Evolutionary conservation across 2,113 vertebrate genomes (phyloP), one percentile per base, ranked within the genome.

Genomic region (Syngnathus floridae): DNA sequence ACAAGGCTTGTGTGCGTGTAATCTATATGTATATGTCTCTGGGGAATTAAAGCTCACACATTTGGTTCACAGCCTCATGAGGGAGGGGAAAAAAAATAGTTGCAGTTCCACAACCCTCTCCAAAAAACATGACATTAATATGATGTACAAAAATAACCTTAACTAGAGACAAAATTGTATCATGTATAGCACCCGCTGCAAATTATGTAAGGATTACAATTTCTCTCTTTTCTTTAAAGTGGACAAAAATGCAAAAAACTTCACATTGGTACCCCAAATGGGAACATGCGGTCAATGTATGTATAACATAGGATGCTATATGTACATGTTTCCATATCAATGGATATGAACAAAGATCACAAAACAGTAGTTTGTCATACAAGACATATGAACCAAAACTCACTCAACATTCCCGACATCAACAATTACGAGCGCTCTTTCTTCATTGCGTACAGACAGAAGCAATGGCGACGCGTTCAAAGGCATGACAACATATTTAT

Each of bases 221-320:
- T 56, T 35, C 5, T 56, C 12, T 49, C 4, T 51, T 3, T 35
- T 36, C 45, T 9, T 40, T n/a, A 21, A 19, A 58, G 43, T 31
- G 9, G 46, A 55, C 52, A 46, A 43, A 2, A 4, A 16, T 7
- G 26, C 26, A 35, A 1, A 61, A 14, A 46, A 68, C 65, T 73
- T 82, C 68, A 82, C 75, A 69, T 61, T 7, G 19, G 46, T 67
- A 75, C 70, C 55, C 67, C 56, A 13, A 79, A 77, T 82, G 60
- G 66, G 58, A 54, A 64, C 58, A 41, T 73, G 57, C 66, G 21
- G 65, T 74, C 63, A 64, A 68, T 78, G 74, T 84, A 88, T 86
- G 82, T 82, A 88, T 84, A 78, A 89, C 77, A 88, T 84, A 85
- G 74, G 56, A 76, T 37, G 71, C 52, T 64, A 60, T 73, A 82